phyloP scores from a whole-genome alignment of 2,113 vertebrate species.

The Camelus dromedarius region DNA sequence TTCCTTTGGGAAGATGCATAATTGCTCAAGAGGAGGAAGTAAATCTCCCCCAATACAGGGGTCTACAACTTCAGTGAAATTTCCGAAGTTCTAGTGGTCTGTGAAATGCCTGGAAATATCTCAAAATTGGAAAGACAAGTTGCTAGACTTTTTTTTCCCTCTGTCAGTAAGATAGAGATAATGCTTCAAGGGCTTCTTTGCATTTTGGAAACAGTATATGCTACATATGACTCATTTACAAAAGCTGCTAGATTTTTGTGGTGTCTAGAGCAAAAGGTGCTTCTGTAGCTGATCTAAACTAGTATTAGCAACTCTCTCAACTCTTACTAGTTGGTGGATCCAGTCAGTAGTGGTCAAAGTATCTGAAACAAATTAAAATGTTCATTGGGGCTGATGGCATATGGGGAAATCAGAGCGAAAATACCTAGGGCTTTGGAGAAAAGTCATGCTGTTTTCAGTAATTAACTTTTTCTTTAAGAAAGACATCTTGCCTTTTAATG shows the following conservation, averaged over 20 bases:
- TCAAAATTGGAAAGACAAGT: constrained; percentile 2
- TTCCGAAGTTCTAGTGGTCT: background rate
- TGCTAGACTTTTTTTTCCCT: background rate
- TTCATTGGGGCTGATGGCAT: background rate
- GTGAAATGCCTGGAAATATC: constrained; percentile 24
- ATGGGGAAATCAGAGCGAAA: constrained; percentile 26
- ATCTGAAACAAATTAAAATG: constrained; percentile 64
- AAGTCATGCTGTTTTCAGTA: constrained; percentile 8
- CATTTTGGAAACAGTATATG: background rate
- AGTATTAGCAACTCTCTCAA: background rate
- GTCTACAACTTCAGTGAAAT: background rate
- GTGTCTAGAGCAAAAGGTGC: background rate
- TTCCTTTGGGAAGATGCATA: background rate
- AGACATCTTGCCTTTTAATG: constrained; percentile 57
- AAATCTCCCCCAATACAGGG: background rate
- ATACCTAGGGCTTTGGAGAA: constrained; percentile 10
- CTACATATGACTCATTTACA: background rate
- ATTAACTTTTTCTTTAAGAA: constrained; percentile 24
- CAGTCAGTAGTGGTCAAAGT: constrained; percentile 1
- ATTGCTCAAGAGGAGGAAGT: background rate
- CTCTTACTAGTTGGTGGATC: background rate
- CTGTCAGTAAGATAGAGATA: background rate
- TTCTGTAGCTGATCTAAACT: background rate
- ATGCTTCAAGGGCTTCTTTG: background rate
- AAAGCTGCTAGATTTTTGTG: background rate